Conservation (phyloP, 2,797 vertebrate genomes). For the Enteromius afrohamiltoni region DNA sequence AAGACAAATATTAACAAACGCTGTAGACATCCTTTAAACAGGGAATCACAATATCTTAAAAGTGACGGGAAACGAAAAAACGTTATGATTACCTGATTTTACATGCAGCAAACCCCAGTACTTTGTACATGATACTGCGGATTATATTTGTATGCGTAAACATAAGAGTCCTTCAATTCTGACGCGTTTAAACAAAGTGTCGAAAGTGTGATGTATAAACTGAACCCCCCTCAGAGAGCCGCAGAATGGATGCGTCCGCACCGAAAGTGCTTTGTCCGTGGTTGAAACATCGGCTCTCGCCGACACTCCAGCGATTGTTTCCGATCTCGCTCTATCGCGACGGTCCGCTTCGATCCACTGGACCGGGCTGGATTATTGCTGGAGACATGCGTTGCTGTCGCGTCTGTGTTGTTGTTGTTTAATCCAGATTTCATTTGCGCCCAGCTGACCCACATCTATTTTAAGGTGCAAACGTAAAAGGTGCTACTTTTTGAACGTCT, state of each 20-base stretch:
- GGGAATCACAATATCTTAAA: not conserved
- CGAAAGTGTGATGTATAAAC: slow-evolving; percentile 2
- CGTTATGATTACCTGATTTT: not conserved
- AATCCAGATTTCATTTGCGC: not conserved
- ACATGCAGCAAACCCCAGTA: not conserved
- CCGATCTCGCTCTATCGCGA: not conserved
- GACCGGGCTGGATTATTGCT: not conserved
- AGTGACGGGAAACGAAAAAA: not conserved
- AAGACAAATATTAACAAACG: not conserved
- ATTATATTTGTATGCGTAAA: not conserved
- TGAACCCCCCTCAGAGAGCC: not conserved
- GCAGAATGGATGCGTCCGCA: slow-evolving; percentile 26
- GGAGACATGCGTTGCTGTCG: slow-evolving; percentile 1
- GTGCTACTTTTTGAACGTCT: not conserved
- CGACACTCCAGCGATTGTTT: not conserved
- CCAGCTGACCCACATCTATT: not conserved
- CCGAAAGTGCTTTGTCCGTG: not conserved
- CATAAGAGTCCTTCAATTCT: not conserved
- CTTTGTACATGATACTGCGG: not conserved
- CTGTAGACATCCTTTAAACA: not conserved
- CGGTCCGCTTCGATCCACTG: not conserved
- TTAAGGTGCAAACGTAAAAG: not conserved
- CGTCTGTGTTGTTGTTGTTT: not conserved
- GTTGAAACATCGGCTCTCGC: not conserved
- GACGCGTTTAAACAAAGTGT: not conserved